These are phyloP conservation scores for Malurus splendens DNA, from an alignment of 2,797 vertebrate species.

Conservation along the genomic window DNA sequence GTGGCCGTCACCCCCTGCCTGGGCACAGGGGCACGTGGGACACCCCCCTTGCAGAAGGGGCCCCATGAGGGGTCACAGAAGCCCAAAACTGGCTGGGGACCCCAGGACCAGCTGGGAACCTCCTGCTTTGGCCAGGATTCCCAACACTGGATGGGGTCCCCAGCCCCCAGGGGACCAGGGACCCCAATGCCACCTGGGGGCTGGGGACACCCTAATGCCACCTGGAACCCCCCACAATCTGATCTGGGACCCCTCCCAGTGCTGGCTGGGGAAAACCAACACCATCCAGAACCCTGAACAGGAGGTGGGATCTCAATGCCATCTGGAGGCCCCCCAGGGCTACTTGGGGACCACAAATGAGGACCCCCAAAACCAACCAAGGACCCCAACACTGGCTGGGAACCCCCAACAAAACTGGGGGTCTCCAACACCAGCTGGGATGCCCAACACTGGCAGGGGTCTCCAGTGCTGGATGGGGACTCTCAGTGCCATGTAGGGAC, in stretches of 20 bases:
- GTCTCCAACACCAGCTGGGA: background rate
- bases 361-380: background rate
- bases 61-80: background rate
- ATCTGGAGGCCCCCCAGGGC: background rate
- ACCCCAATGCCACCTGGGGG: fast-evolving
- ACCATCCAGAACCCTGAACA: background rate
- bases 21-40: fast-evolving
- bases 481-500: background rate
- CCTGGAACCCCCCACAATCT: no score
- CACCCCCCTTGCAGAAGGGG: background rate
- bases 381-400: no score
- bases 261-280: background rate
- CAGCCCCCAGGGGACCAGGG: no score
- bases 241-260: background rate
- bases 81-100: fast-evolving
- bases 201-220: background rate
- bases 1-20: background rate
- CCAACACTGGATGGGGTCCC: background rate
- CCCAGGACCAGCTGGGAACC: no score
- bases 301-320: background rate
- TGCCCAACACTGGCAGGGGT: background rate
- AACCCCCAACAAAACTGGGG: background rate
- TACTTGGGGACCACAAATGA: background rate
- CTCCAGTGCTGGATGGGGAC: background rate
- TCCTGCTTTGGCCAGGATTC: background rate